These are phyloP conservation scores for Hermodice carunculata DNA, from an alignment of 2,888 invertebrate species.

Conservation along the genomic window DNA sequence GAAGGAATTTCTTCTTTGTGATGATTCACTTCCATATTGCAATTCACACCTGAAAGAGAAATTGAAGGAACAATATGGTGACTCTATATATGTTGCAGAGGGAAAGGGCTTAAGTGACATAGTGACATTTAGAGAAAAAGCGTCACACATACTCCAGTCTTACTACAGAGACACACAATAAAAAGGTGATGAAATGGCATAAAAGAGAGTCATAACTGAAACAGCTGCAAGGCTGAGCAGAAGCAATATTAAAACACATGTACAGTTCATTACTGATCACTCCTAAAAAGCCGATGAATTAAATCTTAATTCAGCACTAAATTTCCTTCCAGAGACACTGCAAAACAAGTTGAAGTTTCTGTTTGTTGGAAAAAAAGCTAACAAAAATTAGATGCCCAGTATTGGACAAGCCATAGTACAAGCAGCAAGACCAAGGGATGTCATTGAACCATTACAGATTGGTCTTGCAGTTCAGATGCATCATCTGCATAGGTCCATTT, in stretches of 20 bases:
- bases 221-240: not conserved
- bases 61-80: not conserved
- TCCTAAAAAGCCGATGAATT: not conserved
- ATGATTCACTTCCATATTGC: too few species aligned
- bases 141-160: too few species aligned
- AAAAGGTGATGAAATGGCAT: not conserved
- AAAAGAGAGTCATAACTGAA: not conserved
- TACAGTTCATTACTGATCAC: not conserved
- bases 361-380: not conserved
- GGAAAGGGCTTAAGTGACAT: not conserved
- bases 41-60: too few species aligned
- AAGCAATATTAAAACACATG: constrained; percentile 1
- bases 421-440: not conserved
- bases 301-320: not conserved
- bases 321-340: not conserved
- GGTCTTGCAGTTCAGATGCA: constrained; percentile 4
- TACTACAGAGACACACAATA: too few species aligned
- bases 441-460: not conserved
- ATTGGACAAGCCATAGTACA: constrained; percentile 1
- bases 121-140: constrained; percentile 4
- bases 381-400: not conserved
- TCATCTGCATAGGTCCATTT: too few species aligned
- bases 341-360: not conserved
- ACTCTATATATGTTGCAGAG: not conserved
- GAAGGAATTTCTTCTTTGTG: not conserved